These are phyloP conservation scores for Aegypius monachus DNA, from an alignment of 2,113 vertebrate genomes.

Conservation along the genomic window DNA sequence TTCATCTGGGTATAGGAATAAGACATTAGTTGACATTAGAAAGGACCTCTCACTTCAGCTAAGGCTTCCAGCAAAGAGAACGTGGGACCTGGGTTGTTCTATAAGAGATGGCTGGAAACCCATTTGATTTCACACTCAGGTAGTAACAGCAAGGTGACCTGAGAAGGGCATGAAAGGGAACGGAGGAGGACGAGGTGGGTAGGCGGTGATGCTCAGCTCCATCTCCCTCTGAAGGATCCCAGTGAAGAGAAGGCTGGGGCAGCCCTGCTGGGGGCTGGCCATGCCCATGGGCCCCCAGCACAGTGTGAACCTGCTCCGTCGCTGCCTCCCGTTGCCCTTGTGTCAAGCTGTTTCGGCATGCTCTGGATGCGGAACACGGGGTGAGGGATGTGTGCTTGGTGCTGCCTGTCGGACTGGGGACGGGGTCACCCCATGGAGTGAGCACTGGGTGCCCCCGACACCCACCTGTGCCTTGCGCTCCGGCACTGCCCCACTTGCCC, in stretches of 20 bases:
- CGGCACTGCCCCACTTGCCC: not conserved
- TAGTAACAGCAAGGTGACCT: not conserved
- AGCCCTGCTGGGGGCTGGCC: no score
- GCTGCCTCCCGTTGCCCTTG: not conserved
- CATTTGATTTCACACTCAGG: not conserved
- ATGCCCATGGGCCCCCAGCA: not conserved
- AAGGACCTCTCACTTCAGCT: not conserved
- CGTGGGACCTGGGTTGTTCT: not conserved
- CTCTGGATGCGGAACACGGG: not conserved
- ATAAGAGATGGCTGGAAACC: not conserved
- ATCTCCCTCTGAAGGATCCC: not conserved
- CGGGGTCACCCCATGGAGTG: rapidly evolving
- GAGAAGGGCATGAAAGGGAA: not conserved
- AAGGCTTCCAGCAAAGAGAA: not conserved
- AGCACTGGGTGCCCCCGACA: rapidly evolving
- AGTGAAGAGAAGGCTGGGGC: not conserved
- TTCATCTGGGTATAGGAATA: not conserved
- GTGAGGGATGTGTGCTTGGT: not conserved
- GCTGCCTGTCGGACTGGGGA: not conserved
- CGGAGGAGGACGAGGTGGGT: rapidly evolving
- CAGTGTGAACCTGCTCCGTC: rapidly evolving
- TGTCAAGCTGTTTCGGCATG: rapidly evolving
- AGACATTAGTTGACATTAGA: not conserved
- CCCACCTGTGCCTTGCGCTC: rapidly evolving
- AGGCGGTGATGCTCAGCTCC: not conserved